A percentile compares a stretch with the other conserved stretches of the same genome.
phyloP scores from a whole-genome alignment of 2,113 vertebrate species.

The Ptilonorhynchus violaceus region DNA sequence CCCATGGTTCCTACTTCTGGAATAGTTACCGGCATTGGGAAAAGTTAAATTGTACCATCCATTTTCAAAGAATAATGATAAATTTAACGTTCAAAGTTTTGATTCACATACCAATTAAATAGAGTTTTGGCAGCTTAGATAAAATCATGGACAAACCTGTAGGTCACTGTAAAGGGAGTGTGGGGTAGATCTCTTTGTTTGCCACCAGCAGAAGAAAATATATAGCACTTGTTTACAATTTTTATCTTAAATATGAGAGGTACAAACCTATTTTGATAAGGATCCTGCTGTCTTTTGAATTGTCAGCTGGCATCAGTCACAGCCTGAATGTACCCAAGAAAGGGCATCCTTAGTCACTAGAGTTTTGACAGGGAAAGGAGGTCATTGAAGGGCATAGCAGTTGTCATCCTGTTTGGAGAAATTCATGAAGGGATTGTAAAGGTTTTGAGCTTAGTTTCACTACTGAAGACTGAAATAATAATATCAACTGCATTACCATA shows the following conservation, averaged over 20 bases:
- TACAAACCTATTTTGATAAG: background rate
- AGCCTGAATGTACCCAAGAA: background rate
- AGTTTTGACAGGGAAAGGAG: background rate
- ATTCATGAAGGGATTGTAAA: background rate
- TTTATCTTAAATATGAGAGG: background rate
- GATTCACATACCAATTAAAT: background rate
- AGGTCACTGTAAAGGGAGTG: fast-evolving
- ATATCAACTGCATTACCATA: background rate
- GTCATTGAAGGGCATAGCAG: background rate
- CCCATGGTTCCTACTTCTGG: background rate
- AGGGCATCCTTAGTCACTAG: background rate
- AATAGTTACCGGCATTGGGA: background rate
- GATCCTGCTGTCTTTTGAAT: background rate
- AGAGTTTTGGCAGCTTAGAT: background rate
- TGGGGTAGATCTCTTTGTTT: background rate
- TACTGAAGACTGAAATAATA: background rate
- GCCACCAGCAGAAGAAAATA: background rate
- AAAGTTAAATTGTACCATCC: background rate
- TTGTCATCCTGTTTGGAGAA: background rate
- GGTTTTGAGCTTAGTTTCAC: background rate
- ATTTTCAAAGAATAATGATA: background rate
- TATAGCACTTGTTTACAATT: background rate
- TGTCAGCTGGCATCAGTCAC: background rate
- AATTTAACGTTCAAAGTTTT: background rate
- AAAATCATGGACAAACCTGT: background rate